Percentiles rank a stretch among this genome's conserved stretches.
These are phyloP conservation scores for Malacosoma neustria DNA, from an alignment of 2,888 invertebrate genomes.

Conservation along the genomic window DNA sequence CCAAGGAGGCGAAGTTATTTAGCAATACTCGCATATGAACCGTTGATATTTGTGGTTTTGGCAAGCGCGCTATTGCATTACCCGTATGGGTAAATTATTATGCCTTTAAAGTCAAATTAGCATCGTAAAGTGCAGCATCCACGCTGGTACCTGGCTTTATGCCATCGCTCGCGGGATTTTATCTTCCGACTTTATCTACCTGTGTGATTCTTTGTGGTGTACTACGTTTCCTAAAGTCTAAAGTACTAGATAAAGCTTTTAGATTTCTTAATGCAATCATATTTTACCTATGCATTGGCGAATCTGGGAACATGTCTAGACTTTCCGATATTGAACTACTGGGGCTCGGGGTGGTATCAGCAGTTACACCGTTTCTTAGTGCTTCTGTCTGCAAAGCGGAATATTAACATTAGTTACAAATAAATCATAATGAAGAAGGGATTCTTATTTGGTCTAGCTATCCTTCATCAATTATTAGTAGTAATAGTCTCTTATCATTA, in stretches of 20 bases:
- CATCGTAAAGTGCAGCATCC: constrained; percentile 41
- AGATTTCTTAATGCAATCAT: constrained; percentile 13
- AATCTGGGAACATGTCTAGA: constrained; percentile 91
- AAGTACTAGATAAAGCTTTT: constrained; percentile 24
- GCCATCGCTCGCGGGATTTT: constrained; percentile 43
- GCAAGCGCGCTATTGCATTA: constrained; percentile 39
- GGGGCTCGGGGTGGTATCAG: constrained; percentile 90
- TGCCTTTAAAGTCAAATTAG: constrained; percentile 61
- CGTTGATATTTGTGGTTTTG: constrained; percentile 38
- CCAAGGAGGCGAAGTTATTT: constrained; percentile 26
- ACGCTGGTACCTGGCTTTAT: constrained; percentile 46
- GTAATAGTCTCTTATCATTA: too few species aligned
- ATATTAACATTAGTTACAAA: too few species aligned
- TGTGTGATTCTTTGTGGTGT: constrained; percentile 19
- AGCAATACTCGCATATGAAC: constrained; percentile 21
- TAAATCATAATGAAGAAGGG: too few species aligned
- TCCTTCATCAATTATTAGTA: too few species aligned
- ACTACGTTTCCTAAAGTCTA: constrained; percentile 16
- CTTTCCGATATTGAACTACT: constrained; percentile 94
- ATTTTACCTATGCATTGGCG: constrained; percentile 84
- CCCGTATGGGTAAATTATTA: constrained; percentile 48
- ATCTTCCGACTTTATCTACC: constrained; percentile 37
- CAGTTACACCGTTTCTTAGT: constrained; percentile 74
- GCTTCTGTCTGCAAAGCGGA: constrained; percentile 58
- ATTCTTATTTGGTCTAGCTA: too few species aligned